Percentiles rank a stretch among this genome's conserved stretches.
Evolutionary conservation across 2,113 vertebrate species (phyloP).

Genomic region (Phyllopteryx taeniolatus): DNA sequence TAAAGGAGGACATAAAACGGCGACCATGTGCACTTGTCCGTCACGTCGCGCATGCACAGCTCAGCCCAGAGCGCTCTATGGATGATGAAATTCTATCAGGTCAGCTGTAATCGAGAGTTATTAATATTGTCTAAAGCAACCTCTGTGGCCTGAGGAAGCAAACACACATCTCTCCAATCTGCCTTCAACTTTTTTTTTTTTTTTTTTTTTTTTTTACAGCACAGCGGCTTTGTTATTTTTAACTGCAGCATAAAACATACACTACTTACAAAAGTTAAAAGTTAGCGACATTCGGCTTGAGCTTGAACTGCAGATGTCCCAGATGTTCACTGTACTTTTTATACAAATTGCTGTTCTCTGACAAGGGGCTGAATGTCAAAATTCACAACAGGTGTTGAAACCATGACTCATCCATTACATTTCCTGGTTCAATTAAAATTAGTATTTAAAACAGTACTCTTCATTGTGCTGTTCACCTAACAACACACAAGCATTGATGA

Average conservation of each 20-base stretch:
- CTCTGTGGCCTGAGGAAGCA: conserved; percentile 27
- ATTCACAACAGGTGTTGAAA: not conserved
- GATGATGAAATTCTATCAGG: conserved; percentile 71
- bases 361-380: not conserved
- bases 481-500: too few relatives aligned
- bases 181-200: not conserved
- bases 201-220: not conserved
- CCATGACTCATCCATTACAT: not conserved
- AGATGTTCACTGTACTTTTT: not conserved
- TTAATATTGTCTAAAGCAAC: conserved; percentile 66
- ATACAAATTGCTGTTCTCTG: not conserved
- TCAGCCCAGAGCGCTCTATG: conserved; percentile 38
- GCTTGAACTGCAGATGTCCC: not conserved
- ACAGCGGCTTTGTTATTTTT: not conserved
- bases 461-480: too few relatives aligned
- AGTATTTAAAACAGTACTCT: not conserved
- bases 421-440: not conserved
- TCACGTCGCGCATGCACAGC: conserved; percentile 48
- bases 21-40: conserved; percentile 55
- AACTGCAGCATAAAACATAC: not conserved
- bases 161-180: not conserved
- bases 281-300: not conserved
- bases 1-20: conserved; percentile 49
- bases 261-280: not conserved
- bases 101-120: conserved; percentile 72